Base-by-base conservation (phyloP, 1,140 invertebrate genomes). In the Diorhabda carinulata region DNA sequence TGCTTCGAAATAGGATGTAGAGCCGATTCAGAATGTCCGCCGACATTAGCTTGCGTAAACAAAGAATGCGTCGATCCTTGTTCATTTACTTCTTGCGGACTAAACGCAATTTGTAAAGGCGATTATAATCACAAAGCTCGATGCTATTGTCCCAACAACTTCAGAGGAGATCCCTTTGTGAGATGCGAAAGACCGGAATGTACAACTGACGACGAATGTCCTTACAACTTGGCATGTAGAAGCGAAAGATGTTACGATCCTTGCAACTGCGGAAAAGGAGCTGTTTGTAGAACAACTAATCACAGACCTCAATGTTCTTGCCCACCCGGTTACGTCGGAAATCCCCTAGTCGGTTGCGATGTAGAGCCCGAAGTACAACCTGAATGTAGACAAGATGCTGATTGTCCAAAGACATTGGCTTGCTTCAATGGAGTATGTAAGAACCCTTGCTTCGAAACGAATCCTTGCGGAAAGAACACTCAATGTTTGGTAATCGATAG, bases 1-100 rank as follows among this genome's bases (percentile, higher is more conserved):
- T 95, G 93, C 78, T 87, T 88, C 73, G 87, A 91, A 82, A 87
- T 94, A 74, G 93, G 94, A 75, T 97, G 95, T 79, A 87, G 92
- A 71, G 88, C 87, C 66, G 92, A 96, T 78, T 89, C 89, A 43
- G 94, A 96, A 67, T 97, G 95, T 80, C 86, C 91, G 3, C 83
- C 90, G 42, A 88, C 87, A 52, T 87, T 95, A 81, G 91, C 93
- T 42, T 97, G 95, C 76, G 86, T 96, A 66, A 92, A 95, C 71
- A 85, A 89, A 57, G 87, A 94, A 76, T 97, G 95, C 78, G 82
- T 91, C 40, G 89, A 95, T 79, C 89, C 92, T 1, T 96, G 94
- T 74, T 79, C 84, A 3, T 88, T 89, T 68, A 90, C 91, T 2
- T 90, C 91, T 56, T 96, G 95, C 77, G 94, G 94, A n/a, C 68